Evolutionary conservation across 2,797 vertebrate genomes (phyloP), one percentile per base, ranked within the genome.

Genomic region (Sebastes aleutianus): DNA sequence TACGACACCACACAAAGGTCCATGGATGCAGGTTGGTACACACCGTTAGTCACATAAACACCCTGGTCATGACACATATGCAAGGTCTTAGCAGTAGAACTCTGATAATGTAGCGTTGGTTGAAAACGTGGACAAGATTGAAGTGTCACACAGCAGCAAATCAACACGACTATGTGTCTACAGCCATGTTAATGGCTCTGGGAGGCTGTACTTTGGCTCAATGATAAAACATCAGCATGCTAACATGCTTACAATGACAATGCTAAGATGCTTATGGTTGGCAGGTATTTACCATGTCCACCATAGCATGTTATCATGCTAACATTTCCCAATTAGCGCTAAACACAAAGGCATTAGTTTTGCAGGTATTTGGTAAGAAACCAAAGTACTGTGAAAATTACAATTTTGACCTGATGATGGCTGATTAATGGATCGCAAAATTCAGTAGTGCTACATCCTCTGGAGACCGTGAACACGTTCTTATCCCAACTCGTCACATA

Each of bases 11-110:
- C 50, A 39, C 6, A 31, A 12, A 39, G 36, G 18, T 54, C 16
- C 56, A 26, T 16, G 16, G 64, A 70, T 73, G 66, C 67, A 79
- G 76, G 73, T 18, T 14, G 8, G 50, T 61, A 67, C 58, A 73
- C 78, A 74, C 16, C 36, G 39, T 62, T 31, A 67, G 6, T 36
- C 18, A 77, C 43, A 77, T 24, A 78, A 47, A 85, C 54, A 78
- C n/a, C 16, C 31, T 29, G 24, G 22, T 56, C 53, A 36, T 36
- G 18, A 74, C 20, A 66, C 54, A 53, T 8, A 34, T 12, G 39
- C 18, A 59, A 11, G 11, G 43, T 29, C 70, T 56, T 31, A 27
- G 31, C 27, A 43, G 68, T 8, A 7, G 20, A 47, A 24, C 11
- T 59, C 3, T 1, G 3, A 10, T 6, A 57, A 14, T 34, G 31